Conservation (phyloP, 2,888 invertebrate genomes). For the Napeogenes inachia region DNA sequence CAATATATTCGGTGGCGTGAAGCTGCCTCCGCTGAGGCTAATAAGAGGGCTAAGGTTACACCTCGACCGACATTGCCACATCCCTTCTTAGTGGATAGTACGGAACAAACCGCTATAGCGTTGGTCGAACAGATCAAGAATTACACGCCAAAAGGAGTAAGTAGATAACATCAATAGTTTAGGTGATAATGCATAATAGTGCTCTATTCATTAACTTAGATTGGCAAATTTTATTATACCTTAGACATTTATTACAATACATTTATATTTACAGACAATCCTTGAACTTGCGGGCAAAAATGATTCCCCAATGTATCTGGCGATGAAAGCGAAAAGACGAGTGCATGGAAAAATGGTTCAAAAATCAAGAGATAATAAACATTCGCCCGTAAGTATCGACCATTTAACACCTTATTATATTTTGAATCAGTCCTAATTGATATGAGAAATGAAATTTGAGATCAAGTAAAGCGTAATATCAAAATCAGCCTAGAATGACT, state of each 20-base stretch:
- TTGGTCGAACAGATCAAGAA: conserved; percentile 81
- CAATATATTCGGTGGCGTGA: conserved; percentile 94
- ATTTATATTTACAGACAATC: conserved; percentile 83
- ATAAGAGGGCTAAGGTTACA: conserved; percentile 88
- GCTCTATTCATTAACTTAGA: no score
- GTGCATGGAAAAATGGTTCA: conserved; percentile 79
- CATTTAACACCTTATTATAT: neutral
- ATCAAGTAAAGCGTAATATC: no score
- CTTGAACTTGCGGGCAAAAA: conserved; percentile 92
- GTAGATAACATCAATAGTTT: conserved; percentile 49
- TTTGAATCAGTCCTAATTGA: no score
- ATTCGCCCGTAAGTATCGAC: conserved; percentile 13
- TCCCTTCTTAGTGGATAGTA: conserved; percentile 76
- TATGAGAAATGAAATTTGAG: no score
- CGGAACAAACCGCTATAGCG: conserved; percentile 42
- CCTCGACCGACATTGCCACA: conserved; percentile 79
- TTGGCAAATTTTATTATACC: no score
- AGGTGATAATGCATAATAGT: no score
- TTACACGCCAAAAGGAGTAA: conserved; percentile 85
- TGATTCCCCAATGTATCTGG: conserved; percentile 85
- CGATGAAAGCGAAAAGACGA: conserved; percentile 92
- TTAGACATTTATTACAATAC: no score
- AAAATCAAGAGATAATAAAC: conserved; percentile 58
- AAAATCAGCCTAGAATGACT: no score
- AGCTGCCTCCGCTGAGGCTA: conserved; percentile 91